These are phyloP conservation scores for Nomada fabriciana DNA, from an alignment of 2,888 invertebrate genomes.

Conservation along the genomic window DNA sequence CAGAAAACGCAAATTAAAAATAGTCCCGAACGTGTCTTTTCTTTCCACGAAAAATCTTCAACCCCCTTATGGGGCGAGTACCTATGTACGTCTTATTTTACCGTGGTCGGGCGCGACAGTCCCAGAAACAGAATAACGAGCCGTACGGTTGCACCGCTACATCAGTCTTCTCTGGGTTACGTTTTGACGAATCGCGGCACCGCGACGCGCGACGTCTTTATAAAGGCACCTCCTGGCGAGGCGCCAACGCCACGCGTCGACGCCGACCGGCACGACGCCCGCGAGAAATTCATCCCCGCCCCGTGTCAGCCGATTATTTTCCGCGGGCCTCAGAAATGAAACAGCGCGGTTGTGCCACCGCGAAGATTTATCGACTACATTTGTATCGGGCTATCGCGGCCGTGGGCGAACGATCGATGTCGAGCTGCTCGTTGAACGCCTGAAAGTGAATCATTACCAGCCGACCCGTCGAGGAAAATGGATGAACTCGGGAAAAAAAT, in stretches of 20 bases:
- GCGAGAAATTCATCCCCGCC: conserved; percentile 41
- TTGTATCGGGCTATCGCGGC: conserved; percentile 52
- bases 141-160: conserved; percentile 76
- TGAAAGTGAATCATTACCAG: conserved; percentile 38
- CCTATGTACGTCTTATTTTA: conserved; percentile 33
- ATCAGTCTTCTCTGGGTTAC: conserved; percentile 79
- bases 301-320: conserved; percentile 62
- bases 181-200: conserved; percentile 80
- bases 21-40: conserved; percentile 45
- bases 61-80: conserved; percentile 21
- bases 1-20: conserved; percentile 30
- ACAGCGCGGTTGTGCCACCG: conserved; percentile 14
- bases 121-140: conserved; percentile 80
- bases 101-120: conserved; percentile 58
- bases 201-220: conserved; percentile 74
- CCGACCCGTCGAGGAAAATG: conserved; percentile 9
- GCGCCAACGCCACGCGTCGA: conserved; percentile 67
- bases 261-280: conserved; percentile 37
- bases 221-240: conserved; percentile 69
- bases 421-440: conserved; percentile 15
- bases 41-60: conserved; percentile 41
- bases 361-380: conserved; percentile 54
- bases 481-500: conserved; percentile 25
- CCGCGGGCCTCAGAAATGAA: conserved; percentile 42
- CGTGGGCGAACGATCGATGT: conserved; percentile 41